These are phyloP conservation scores for Anthophora plumipes DNA, from an alignment of 2,888 invertebrate genomes.

Conservation along the genomic window DNA sequence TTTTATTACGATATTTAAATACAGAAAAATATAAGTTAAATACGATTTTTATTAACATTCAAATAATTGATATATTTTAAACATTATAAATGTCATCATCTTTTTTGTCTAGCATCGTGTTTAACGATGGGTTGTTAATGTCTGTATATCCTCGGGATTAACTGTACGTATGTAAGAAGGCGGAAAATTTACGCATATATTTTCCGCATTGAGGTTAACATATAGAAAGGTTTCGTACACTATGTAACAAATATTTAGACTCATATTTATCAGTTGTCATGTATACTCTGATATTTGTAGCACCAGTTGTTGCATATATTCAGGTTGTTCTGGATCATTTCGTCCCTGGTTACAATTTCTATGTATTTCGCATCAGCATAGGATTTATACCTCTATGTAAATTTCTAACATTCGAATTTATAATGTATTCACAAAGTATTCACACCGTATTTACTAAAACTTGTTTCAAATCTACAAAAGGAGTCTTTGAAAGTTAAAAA, in stretches of 20 bases:
- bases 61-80: too few relatives aligned
- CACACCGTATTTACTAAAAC: not conserved
- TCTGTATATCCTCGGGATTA: too few relatives aligned
- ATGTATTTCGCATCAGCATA: not conserved
- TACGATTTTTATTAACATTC: too few relatives aligned
- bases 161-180: too few relatives aligned
- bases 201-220: not conserved
- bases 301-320: not conserved
- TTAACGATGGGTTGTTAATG: too few relatives aligned
- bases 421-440: not conserved
- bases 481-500: too few relatives aligned
- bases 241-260: not conserved
- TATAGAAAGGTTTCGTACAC: not conserved
- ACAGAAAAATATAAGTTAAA: too few relatives aligned
- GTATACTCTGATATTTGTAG: not conserved
- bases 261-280: not conserved
- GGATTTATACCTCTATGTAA: not conserved
- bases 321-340: not conserved
- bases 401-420: not conserved
- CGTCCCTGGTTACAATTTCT: not conserved
- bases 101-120: too few relatives aligned
- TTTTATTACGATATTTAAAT: too few relatives aligned
- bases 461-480: not conserved
- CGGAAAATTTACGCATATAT: not conserved
- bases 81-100: too few relatives aligned